These are phyloP conservation scores for Ammodytes dubius DNA, from an alignment of 2,113 vertebrate species.

Conservation along the genomic window DNA sequence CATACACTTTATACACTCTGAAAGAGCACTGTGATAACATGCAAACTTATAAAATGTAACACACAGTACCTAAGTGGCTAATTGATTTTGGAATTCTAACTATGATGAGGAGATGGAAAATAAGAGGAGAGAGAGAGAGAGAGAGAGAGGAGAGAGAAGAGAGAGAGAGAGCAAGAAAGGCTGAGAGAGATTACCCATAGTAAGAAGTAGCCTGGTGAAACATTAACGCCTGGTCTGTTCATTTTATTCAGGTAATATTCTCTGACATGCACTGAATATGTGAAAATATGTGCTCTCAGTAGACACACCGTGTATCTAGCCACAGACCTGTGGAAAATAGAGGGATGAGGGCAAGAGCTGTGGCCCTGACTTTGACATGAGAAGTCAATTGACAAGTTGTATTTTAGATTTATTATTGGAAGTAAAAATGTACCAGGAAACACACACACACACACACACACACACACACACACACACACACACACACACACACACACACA, in stretches of 20 bases:
- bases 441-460: not conserved
- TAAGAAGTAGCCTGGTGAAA: too few species aligned
- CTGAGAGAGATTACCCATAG: not conserved
- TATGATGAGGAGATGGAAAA: too few species aligned
- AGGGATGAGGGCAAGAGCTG: not conserved
- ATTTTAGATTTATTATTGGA: conserved; percentile 13
- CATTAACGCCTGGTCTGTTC: too few species aligned
- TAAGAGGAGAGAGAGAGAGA: not conserved
- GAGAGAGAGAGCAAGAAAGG: not conserved
- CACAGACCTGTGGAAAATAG: not conserved
- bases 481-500: too few species aligned
- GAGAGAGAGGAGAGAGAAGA: not conserved
- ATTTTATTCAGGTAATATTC: too few species aligned
- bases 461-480: not conserved
- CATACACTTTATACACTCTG: too few species aligned
- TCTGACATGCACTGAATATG: too few species aligned
- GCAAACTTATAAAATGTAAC: not conserved
- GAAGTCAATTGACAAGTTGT: not conserved
- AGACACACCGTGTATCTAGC: not conserved
- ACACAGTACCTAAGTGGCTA: not conserved
- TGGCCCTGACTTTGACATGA: conserved; percentile 19
- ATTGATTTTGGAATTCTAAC: too few species aligned
- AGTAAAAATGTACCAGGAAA: not conserved
- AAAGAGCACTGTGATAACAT: not conserved
- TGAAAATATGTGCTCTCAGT: too few species aligned